Evolutionary conservation across 2,113 vertebrate genomes (phyloP), one percentile per base, ranked within the genome.

Genomic region (Maylandia zebra): DNA sequence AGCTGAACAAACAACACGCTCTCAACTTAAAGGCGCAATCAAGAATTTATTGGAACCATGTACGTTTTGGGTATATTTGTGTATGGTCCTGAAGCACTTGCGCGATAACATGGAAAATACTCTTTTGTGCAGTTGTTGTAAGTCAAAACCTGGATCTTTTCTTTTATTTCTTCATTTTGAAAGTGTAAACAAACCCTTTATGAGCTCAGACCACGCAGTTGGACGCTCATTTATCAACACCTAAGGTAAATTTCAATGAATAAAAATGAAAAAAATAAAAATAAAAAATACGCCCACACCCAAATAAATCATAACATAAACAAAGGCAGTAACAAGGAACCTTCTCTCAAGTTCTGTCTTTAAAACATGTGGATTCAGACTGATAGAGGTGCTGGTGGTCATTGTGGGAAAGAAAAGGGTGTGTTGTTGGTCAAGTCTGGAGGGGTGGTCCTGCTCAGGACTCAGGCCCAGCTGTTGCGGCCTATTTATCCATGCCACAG

Each of bases 1-100:
- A 97, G 96, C 96, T 97, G 96, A 96, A 96, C 95, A 97, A 97
- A 97, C 95, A 97, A 80, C 85, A 45, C 36, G 5, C 86, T 90
- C 91, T 92, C 89, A 84, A 92, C 91, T 91, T 91, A 93, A 94
- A 96, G 94, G 90, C 86, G 45, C 90, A 93, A 95, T 93, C 91
- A 94, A 88, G 90, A 92, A 93, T 95, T 94, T 93, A 93, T 94
- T 91, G 91, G 89, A 95, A 94, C 88, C 89, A 55, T 89, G 88
- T 84, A 83, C 81, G 19, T 86, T 91, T 84, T 30, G 85, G 86
- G 88, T 91, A 83, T 92, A 90, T 93, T 93, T 93, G 93, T 92
- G 78, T 90, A 80, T 81, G 78, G 82, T 41, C 86, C 83, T 88
- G 86, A 90, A 92, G 85, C 56, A 8, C 86, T 82, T 48, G 6